Evolutionary conservation across 2,888 invertebrate species (phyloP).

Genomic region (Nemotelus nigrinus): DNA sequence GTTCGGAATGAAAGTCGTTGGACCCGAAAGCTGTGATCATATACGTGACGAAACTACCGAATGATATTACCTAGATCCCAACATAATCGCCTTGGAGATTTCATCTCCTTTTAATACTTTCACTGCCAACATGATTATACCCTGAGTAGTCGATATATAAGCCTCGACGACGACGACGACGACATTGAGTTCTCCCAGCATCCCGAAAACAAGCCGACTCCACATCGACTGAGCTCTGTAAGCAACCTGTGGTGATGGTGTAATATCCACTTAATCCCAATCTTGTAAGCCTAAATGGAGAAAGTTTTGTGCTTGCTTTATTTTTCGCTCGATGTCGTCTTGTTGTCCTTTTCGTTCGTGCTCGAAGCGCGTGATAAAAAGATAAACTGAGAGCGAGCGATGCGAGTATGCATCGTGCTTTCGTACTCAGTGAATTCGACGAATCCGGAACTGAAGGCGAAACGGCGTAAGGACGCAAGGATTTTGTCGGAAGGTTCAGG

Average conservation of each 20-base stretch:
- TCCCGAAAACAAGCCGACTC: constrained; percentile 5
- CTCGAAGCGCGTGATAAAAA: neutral
- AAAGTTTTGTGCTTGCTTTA: constrained; percentile 38
- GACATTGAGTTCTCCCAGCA: neutral
- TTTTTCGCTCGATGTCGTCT: neutral
- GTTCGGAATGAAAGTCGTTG: neutral
- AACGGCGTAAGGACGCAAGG: constrained; percentile 6
- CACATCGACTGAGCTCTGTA: neutral
- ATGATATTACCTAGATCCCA: constrained; percentile 24
- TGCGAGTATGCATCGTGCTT: no score
- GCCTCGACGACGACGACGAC: neutral
- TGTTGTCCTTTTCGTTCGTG: constrained; percentile 8
- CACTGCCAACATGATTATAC: constrained; percentile 24
- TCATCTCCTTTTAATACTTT: constrained; percentile 34
- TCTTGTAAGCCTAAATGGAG: constrained; percentile 43
- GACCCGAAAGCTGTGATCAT: constrained; percentile 1
- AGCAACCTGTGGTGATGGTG: constrained; percentile 30
- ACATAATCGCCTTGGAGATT: constrained; percentile 19
- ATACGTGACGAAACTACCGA: constrained; percentile 37
- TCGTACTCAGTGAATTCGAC: no score
- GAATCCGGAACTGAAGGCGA: neutral
- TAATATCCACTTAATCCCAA: constrained; percentile 44
- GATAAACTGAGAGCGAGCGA: no score
- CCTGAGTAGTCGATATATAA: no score
- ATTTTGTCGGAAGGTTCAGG: neutral